Conservation (phyloP, 2,797 vertebrate species). For the Sebastes hubbsi region DNA sequence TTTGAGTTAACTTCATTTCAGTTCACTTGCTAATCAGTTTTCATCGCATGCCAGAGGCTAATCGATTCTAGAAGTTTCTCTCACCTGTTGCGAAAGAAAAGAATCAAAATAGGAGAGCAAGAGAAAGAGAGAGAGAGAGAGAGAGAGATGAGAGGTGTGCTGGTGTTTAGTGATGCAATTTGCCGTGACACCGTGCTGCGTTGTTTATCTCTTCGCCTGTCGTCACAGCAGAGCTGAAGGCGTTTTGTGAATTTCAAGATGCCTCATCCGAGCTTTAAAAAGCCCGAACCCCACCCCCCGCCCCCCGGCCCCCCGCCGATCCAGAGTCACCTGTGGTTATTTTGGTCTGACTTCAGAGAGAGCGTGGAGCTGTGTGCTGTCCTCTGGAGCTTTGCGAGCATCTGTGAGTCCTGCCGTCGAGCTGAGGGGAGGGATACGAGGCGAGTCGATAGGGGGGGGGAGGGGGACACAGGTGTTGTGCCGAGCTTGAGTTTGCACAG, state of each 20-base stretch:
- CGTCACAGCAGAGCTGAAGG: conserved; percentile 44
- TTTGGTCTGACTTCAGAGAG: conserved; percentile 70
- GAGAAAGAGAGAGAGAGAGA: not conserved
- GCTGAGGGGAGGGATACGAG: not conserved
- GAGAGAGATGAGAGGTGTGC: not conserved
- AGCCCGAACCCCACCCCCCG: not conserved
- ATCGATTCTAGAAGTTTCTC: conserved; percentile 50
- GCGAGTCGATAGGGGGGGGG: not conserved
- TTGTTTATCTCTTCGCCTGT: conserved; percentile 47
- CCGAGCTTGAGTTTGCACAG: conserved; percentile 63
- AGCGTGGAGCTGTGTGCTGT: conserved; percentile 23
- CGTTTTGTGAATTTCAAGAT: conserved; percentile 44
- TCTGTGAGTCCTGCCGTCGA: conserved; percentile 57
- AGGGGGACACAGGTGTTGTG: conserved; percentile 60
- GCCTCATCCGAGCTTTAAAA: conserved; percentile 50
- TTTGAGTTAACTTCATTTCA: conserved; percentile 57
- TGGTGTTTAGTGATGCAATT: conserved; percentile 41
- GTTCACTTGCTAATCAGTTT: conserved; percentile 62
- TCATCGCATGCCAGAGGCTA: conserved; percentile 39
- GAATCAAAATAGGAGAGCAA: not conserved
- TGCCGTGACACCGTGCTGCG: conserved; percentile 5
- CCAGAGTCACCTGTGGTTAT: conserved; percentile 69
- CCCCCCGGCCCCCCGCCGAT: not conserved
- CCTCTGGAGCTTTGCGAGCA: conserved; percentile 69
- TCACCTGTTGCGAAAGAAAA: conserved; percentile 51